Base-by-base conservation (phyloP, 2,113 vertebrate genomes). In the Aramus guarauna region DNA sequence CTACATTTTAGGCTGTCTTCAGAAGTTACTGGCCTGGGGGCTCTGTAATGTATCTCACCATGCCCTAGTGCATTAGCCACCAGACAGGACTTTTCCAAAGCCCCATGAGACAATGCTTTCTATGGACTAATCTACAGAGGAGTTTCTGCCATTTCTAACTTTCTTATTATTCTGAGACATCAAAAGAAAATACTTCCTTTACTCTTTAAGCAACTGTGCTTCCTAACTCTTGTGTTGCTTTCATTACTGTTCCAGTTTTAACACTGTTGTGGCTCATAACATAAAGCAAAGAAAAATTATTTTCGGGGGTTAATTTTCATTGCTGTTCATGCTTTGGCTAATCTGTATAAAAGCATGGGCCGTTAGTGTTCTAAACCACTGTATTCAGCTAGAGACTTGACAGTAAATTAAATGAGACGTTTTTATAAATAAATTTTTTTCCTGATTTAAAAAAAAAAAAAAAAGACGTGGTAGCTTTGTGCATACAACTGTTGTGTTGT, bases 21-120 rank as follows among this genome's bases (percentile, higher is more conserved):
- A 98, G 98, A 98, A 98, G 98, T 98, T 97, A 98, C 98, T 98
- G 98, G 98, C 98, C 98, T 98, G 98, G 98, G 98, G 97, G 97
- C 97, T 98, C 98, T 98, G 97, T 99, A 98, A 98, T 98, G 93
- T 97, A 97, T 96, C 94, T 98, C 97, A 97, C 97, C 97, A 98
- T 98, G 97, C 98, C 97, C 97, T 98, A 98, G 96, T 96, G 96
- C 94, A 97, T 97, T 97, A 98, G 95, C 96, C 85, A 97, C 97
- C 98, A 98, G 98, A 98, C 97, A 98, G 98, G 98, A 99, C 98
- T 98, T 97, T 98, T 97, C 98, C 97, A 98, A 98, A 98, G 97
- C 98, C 98, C 98, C 97, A 98, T 97, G 97, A 98, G 97, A 97
- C 96, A 96, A 97, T 97, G 98, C 98, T 98, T 98, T 98, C 97